phyloP scores from a whole-genome alignment of 2,888 invertebrate genomes.

The Matsumyia berberina region DNA sequence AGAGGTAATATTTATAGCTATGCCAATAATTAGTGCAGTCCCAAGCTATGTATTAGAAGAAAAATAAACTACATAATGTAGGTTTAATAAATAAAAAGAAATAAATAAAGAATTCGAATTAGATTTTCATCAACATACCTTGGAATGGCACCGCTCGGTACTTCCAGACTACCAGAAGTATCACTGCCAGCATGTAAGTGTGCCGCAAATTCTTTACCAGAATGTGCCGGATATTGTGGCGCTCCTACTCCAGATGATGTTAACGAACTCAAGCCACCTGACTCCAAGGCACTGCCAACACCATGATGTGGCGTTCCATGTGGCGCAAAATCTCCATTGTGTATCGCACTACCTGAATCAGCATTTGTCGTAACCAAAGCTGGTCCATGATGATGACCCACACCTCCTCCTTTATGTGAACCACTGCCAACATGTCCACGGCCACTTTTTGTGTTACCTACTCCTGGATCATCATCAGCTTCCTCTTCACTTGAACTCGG shows the following conservation, averaged over 20 bases:
- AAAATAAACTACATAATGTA: not conserved
- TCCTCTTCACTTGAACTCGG: slow-evolving; percentile 98
- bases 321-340: slow-evolving; percentile 83
- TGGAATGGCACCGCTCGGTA: slow-evolving; percentile 81
- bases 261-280: slow-evolving; percentile 78
- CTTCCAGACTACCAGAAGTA: slow-evolving; percentile 81
- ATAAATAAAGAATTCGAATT: not conserved
- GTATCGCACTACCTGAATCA: slow-evolving; percentile 77
- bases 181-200: slow-evolving; percentile 78
- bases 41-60: not conserved
- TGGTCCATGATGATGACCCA: slow-evolving; percentile 75
- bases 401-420: slow-evolving; percentile 42
- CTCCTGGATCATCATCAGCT: slow-evolving; percentile 94
- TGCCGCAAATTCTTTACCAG: slow-evolving; percentile 76
- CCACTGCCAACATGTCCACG: slow-evolving; percentile 77
- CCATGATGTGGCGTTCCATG: slow-evolving; percentile 82
- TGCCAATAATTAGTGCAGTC: slow-evolving; percentile 16
- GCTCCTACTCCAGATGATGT: slow-evolving; percentile 77
- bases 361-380: slow-evolving; percentile 73
- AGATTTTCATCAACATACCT: slow-evolving; percentile 78
- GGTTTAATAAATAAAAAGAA: not conserved
- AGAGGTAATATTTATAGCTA: slow-evolving; percentile 11
- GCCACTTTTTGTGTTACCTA: slow-evolving; percentile 83
- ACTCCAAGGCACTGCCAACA: slow-evolving; percentile 79
- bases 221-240: slow-evolving; percentile 77